These are phyloP conservation scores for Oncorhynchus kisutch DNA, from an alignment of 2,113 vertebrate species.

Conservation along the genomic window DNA sequence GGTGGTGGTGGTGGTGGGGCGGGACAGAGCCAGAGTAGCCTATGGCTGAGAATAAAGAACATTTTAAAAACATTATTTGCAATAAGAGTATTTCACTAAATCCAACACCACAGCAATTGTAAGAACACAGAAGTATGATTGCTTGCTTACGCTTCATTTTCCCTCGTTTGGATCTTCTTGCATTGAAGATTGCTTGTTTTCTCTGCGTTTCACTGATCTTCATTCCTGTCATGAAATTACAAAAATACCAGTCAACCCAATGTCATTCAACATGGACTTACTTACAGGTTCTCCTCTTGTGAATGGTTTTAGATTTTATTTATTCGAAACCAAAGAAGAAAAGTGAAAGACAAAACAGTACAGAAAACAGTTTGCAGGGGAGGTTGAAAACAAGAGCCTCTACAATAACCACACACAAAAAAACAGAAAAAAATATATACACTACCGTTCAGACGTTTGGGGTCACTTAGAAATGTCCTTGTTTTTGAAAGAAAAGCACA, in stretches of 20 bases:
- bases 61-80: slow-evolving; percentile 2
- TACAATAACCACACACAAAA: no score
- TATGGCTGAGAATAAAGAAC: slow-evolving; percentile 66
- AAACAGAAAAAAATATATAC: no score
- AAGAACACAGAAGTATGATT: background rate
- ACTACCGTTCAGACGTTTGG: no score
- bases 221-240: slow-evolving; percentile 79
- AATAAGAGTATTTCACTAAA: background rate
- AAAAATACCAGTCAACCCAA: background rate
- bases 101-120: background rate
- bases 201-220: slow-evolving; percentile 92
- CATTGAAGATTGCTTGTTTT: slow-evolving; percentile 91
- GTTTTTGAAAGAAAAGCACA: no score
- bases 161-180: slow-evolving; percentile 86
- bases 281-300: no score
- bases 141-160: slow-evolving; percentile 86
- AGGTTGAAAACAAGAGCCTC: no score
- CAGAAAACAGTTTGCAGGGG: no score
- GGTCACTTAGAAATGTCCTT: no score
- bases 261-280: background rate
- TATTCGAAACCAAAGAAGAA: no score
- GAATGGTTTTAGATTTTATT: no score
- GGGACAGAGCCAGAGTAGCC: slow-evolving; percentile 77
- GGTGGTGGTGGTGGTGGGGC: slow-evolving; percentile 80
- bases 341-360: no score